Evolutionary conservation across 1,140 invertebrate genomes (phyloP).

Genomic region (Gerris buenoi): DNA sequence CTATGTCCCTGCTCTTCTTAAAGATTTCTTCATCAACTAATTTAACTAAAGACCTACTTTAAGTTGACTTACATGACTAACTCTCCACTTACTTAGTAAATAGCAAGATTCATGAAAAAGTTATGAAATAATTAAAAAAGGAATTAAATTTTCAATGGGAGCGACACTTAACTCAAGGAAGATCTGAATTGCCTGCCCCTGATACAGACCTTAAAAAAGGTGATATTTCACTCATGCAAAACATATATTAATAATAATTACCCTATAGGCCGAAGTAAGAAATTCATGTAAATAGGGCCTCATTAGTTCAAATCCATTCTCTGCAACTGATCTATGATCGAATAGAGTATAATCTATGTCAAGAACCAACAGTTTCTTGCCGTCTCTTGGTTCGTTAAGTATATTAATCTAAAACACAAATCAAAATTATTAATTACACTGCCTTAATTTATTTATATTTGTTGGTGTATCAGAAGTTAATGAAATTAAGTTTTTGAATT

Average conservation of each 20-base stretch:
- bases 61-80: too few relatives aligned
- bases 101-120: too few relatives aligned
- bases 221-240: not conserved
- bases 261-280: slow-evolving; percentile 72
- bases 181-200: too few relatives aligned
- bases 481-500: slow-evolving; percentile 6
- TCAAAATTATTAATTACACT: too few relatives aligned
- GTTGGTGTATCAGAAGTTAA: not conserved
- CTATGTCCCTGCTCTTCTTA: too few relatives aligned
- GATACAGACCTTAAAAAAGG: too few relatives aligned
- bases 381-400: slow-evolving; percentile 59
- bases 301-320: slow-evolving; percentile 81
- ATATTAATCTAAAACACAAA: slow-evolving; percentile 46
- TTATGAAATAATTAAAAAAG: too few relatives aligned
- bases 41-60: too few relatives aligned
- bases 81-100: too few relatives aligned
- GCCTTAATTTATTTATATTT: slow-evolving; percentile 4
- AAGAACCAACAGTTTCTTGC: slow-evolving; percentile 81
- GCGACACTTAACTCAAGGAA: too few relatives aligned
- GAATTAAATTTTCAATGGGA: slow-evolving; percentile 6
- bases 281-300: slow-evolving; percentile 91
- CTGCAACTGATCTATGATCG: slow-evolving; percentile 82
- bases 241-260: slow-evolving; percentile 32
- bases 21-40: too few relatives aligned
- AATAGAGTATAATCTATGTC: slow-evolving; percentile 97